These are phyloP conservation scores for Allobates femoralis DNA, from an alignment of 2,797 vertebrate genomes.

Conservation along the genomic window DNA sequence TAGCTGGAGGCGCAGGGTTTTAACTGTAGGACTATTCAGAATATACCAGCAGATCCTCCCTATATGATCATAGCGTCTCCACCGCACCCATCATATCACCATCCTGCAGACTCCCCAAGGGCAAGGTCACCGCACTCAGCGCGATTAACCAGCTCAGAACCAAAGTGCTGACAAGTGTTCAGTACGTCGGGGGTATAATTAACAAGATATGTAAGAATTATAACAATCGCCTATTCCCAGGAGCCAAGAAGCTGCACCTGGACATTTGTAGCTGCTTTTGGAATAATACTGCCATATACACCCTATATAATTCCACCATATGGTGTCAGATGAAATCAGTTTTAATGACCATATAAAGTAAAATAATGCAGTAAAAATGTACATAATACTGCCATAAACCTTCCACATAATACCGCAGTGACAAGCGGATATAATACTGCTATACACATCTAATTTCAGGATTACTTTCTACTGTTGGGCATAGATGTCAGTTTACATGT, in stretches of 20 bases:
- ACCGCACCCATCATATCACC: conserved; percentile 44
- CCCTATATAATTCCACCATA: background rate
- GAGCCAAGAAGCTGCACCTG: no score
- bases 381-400: no score
- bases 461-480: no score
- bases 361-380: no score
- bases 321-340: no score
- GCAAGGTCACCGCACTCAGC: background rate
- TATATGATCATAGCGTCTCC: conserved; percentile 8
- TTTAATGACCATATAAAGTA: no score
- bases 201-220: background rate
- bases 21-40: conserved; percentile 1
- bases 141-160: conserved; percentile 8
- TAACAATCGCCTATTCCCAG: background rate
- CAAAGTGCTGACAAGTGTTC: background rate
- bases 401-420: no score
- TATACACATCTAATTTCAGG: no score
- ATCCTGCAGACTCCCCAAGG: conserved; percentile 27
- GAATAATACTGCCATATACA: background rate
- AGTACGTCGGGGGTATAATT: no score
- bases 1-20: conserved; percentile 22
- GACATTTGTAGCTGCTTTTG: no score
- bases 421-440: no score
- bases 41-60: conserved; percentile 17
- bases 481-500: no score